Conservation (phyloP, 2,797 vertebrate species). For the Perdix hodgsoniae region DNA sequence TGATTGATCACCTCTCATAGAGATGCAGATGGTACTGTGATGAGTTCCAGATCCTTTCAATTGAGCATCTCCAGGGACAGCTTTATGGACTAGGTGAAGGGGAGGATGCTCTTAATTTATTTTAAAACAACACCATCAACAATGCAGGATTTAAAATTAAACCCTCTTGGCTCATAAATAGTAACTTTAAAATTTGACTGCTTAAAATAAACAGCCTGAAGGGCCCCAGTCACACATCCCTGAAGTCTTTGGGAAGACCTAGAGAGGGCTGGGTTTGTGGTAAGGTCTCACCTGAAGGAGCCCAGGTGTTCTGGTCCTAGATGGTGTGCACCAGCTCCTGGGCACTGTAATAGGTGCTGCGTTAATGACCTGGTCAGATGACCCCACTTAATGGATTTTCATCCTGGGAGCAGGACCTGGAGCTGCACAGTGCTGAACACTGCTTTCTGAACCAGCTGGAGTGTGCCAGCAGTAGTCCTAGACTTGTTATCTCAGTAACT, state of each 20-base stretch:
- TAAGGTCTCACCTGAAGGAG: background rate
- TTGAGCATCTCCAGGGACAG: conserved; percentile 41
- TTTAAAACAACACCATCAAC: background rate
- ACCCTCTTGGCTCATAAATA: conserved; percentile 11
- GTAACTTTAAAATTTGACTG: background rate
- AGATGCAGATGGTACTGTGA: conserved; percentile 66
- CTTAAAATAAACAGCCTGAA: background rate
- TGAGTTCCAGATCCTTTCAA: conserved; percentile 62
- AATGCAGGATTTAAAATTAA: background rate
- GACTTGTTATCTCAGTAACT: background rate
- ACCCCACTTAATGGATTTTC: background rate
- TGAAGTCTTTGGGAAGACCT: background rate
- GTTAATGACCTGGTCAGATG: background rate
- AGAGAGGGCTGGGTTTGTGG: background rate
- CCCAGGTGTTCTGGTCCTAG: background rate
- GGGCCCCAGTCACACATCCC: background rate
- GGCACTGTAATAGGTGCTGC: background rate
- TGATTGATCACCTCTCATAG: conserved; percentile 59
- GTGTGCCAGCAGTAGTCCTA: background rate
- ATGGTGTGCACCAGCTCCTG: background rate
- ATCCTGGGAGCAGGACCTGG: background rate
- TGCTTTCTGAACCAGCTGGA: background rate
- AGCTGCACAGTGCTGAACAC: background rate
- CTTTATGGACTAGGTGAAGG: conserved; percentile 17
- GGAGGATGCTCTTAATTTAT: conserved; percentile 9